Evolutionary conservation across 2,113 vertebrate species (phyloP).

Genomic region (Xiphias gladius): DNA sequence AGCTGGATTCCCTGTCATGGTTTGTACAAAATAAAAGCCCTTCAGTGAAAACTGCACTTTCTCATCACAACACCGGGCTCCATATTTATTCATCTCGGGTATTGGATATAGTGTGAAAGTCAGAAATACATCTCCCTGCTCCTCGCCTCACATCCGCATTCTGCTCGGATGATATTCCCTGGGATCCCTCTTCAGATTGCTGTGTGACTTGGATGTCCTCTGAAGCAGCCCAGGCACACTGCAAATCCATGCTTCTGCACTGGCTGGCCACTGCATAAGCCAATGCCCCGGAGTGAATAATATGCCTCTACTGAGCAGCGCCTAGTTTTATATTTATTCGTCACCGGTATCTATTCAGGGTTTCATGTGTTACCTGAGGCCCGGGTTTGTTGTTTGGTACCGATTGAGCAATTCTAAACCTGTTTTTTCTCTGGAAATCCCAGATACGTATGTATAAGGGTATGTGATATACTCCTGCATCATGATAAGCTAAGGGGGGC

Average conservation of each 20-base stretch:
- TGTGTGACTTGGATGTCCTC: conserved; percentile 38
- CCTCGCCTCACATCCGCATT: conserved; percentile 34
- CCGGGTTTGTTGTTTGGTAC: conserved; percentile 19
- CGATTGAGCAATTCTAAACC: conserved; percentile 8
- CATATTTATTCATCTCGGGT: conserved; percentile 54
- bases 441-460: background rate
- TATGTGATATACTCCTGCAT: conserved; percentile 12
- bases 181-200: conserved; percentile 44
- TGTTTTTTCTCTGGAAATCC: conserved; percentile 22
- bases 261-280: conserved; percentile 20
- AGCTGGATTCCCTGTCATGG: background rate
- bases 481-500: conserved; percentile 9
- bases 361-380: conserved; percentile 28
- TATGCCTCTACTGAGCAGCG: background rate
- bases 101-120: conserved; percentile 15
- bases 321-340: conserved; percentile 55
- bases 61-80: conserved; percentile 5
- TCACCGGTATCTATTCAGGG: conserved; percentile 14
- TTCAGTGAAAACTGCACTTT: conserved; percentile 24
- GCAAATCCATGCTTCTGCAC: conserved; percentile 36
- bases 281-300: conserved; percentile 28
- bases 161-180: conserved; percentile 49
- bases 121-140: conserved; percentile 10
- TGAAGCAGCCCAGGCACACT: conserved; percentile 38
- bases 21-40: conserved; percentile 6